Evolutionary conservation across 2,113 vertebrate species (phyloP), one percentile per base, ranked within the genome.

Genomic region (Neogale vison): DNA sequence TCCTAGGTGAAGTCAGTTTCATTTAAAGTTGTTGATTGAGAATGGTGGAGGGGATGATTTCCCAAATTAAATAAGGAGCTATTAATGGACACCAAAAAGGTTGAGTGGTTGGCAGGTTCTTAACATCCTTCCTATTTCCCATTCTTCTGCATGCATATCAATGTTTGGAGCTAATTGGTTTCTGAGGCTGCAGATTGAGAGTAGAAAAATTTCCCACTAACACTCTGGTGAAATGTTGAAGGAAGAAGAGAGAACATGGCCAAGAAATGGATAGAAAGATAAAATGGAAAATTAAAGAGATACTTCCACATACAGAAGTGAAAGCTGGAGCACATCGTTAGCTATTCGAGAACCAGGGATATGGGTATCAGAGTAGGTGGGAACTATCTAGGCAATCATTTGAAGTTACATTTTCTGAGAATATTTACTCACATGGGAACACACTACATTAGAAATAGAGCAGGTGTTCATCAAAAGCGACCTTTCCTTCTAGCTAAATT

Each of bases 201-300:
- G 55, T 67, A 15, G 72, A 87, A 90, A 90, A 93, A 90, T 59
- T 81, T 61, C 29, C 90, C 65, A 87, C 31, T 24, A 82, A 94
- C 8, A 23, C 42, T 55, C 18, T 74, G 1, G 11, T 81, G 87
- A 67, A 21, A 91, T 20, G 13, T 69, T 74, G 6, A 94, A 90
- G 69, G 63, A 65, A 82, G 42, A 79, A 89, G 24, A 89, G 47
- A 55, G 45, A 89, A n/a, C 14, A 88, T 24, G 57, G 61, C 4
- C 20, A 86, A 90, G 36, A 79, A 71, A 52, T 52, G 20, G 21
- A 34, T 59, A n/a, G 57, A 45, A 79, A 80, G 23, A 90, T 7
- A 59, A 83, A 39, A 50, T 29, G 17, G 57, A 77, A 85, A 52
- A 79, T 69, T 61, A 72, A 85, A 52, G 42, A 88, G 36, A n/a